Base-by-base conservation (phyloP, 2,797 vertebrate genomes). In the Halcyon smyrnensis region DNA sequence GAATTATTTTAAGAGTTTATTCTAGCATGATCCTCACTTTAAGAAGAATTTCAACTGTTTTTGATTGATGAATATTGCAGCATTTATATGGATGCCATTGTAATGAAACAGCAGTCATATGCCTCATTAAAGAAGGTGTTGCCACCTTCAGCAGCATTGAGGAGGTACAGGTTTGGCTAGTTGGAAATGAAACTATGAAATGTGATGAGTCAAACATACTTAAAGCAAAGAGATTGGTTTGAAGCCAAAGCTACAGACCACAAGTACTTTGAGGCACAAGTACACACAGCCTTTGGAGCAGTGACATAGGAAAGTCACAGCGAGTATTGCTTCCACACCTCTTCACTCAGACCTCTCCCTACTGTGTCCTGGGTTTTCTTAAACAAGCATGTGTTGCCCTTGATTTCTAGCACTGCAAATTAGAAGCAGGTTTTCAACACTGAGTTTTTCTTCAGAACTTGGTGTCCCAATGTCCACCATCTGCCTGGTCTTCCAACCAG, bases 101-200 rank as follows among this genome's bases (percentile, higher is more conserved):
- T 59, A 60, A 89, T 97, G 98, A 98, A 94, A 70, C 95, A 90
- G 86, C 97, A 80, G 62, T 96, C 93, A 83, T 90, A 92, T 62
- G 93, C 91, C 82, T 97, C 94, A 95, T 97, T 97, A 97, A 96
- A 96, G 74, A 90, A 98, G 98, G 98, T 93, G 98, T 97, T 97
- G 96, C 97, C 97, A 71, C 71, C 95, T 97, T 95, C 90, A 95
- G 95, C 87, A 94, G 93, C 86, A 88, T 74, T 87, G 91, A 93
- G 89, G 95, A 83, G 90, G 90, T 97, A 95, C 98, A 96, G 97
- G 98, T 97, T 98, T 96, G 97, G 94, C 96, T 87, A 95, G 97
- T 96, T 97, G 92, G 94, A 97, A 98, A 97, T 95, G 84, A 92
- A 94, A 84, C 97, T 90, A 85, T 92, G 95, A 96, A 97, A 97